Percentiles rank a stretch among this genome's conserved stretches.
Evolutionary conservation across 1,140 invertebrate species (phyloP).

Genomic region (Thaumetopoea pityocampa): DNA sequence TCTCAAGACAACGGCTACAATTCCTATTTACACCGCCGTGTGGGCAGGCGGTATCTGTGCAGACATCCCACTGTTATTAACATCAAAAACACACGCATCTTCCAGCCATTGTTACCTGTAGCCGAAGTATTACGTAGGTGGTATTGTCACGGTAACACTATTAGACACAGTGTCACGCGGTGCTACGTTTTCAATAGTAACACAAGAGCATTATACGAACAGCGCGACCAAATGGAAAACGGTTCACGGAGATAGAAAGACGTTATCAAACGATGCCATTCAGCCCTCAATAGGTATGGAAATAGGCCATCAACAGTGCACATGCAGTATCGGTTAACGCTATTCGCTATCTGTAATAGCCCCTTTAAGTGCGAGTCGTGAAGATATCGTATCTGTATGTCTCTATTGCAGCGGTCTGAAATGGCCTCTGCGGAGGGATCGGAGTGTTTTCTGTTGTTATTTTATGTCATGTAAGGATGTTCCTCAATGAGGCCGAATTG

Average conservation of each 20-base stretch:
- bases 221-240: conserved; percentile 13
- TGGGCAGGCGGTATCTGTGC: conserved; percentile 1
- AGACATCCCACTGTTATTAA: conserved; percentile 5
- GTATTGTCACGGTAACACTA: neutral
- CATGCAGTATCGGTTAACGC: conserved; percentile 24
- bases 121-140: conserved; percentile 18
- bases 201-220: neutral
- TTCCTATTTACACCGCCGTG: conserved; percentile 12
- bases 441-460: conserved; percentile 7
- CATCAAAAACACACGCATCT: conserved; percentile 12
- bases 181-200: neutral
- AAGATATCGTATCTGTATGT: conserved; percentile 29
- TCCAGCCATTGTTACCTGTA: conserved; percentile 15
- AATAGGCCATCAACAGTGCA: conserved; percentile 25
- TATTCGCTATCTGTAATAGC: conserved; percentile 37
- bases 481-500: conserved; percentile 8
- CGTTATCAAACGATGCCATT: conserved; percentile 27
- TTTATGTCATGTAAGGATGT: conserved; percentile 13
- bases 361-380: conserved; percentile 26
- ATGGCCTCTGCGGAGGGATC: conserved; percentile 8
- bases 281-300: conserved; percentile 27
- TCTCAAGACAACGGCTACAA: too few species aligned
- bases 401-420: conserved; percentile 21
- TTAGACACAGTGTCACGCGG: neutral
- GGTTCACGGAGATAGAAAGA: conserved; percentile 6